Evolutionary conservation across 2,113 vertebrate genomes (phyloP).

Genomic region (Neopipo cinnamomea): DNA sequence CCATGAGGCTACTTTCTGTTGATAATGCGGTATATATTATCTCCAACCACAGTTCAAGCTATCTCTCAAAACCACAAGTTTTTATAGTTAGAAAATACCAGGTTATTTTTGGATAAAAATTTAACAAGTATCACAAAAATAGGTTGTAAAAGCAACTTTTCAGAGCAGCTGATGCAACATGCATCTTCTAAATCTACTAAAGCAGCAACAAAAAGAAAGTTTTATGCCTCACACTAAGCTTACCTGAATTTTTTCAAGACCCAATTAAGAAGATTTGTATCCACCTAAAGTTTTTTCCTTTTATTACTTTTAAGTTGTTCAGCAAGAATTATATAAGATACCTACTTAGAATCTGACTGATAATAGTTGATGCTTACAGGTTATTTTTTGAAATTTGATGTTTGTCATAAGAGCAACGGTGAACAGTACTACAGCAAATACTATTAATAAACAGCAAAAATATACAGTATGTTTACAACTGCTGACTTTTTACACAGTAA

Average conservation of each 20-base stretch:
- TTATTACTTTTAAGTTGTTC: constrained; percentile 9
- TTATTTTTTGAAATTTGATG: neutral
- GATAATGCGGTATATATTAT: neutral
- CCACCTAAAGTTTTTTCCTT: neutral
- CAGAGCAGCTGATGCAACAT: neutral
- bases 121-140: neutral
- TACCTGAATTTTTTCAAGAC: neutral
- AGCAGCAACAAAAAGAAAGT: neutral
- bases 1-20: neutral
- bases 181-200: neutral
- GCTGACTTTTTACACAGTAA: neutral
- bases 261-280: constrained; percentile 3
- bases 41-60: neutral
- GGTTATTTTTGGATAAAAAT: constrained; percentile 7
- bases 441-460: neutral
- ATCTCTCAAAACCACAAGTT: neutral
- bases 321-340: neutral
- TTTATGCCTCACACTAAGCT: neutral
- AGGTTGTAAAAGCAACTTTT: neutral
- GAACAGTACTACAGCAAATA: neutral
- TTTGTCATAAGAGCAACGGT: neutral
- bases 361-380: neutral
- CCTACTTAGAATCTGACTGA: neutral
- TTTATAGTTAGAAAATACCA: neutral
- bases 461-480: neutral